phyloP scores from a whole-genome alignment of 2,888 invertebrate genomes.

The Agrotis clavis region DNA sequence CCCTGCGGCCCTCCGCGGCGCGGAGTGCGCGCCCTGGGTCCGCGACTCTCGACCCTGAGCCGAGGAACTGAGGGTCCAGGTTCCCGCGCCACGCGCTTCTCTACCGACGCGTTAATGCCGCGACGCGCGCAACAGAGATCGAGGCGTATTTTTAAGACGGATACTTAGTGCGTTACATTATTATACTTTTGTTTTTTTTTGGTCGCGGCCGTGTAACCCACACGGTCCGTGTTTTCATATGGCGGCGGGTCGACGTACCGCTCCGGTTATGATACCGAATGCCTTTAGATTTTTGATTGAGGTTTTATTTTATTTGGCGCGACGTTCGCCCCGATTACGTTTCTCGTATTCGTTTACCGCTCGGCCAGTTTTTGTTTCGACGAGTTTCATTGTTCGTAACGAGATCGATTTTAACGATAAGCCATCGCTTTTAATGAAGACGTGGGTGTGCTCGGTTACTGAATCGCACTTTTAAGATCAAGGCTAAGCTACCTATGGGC shows the following conservation, averaged over 20 bases:
- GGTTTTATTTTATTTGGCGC: conserved; percentile 89
- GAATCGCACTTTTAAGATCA: conserved; percentile 71
- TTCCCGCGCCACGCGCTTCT: conserved; percentile 62
- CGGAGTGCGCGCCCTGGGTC: conserved; percentile 68
- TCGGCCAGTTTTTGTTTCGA: conserved; percentile 88
- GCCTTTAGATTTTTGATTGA: conserved; percentile 90
- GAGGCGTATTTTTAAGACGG: conserved; percentile 90
- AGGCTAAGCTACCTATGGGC: conserved; percentile 56
- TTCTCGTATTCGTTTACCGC: conserved; percentile 89
- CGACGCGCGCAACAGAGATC: conserved; percentile 87
- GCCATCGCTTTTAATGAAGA: conserved; percentile 86
- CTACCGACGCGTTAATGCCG: conserved; percentile 81
- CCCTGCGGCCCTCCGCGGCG: conserved; percentile 79
- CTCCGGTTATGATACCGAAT: conserved; percentile 88
- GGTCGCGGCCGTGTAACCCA: conserved; percentile 85
- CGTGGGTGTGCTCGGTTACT: conserved; percentile 84
- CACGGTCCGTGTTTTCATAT: conserved; percentile 83
- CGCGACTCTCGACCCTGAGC: conserved; percentile 73
- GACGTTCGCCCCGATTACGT: conserved; percentile 88
- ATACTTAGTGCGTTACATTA: conserved; percentile 91
- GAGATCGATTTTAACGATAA: conserved; percentile 89
- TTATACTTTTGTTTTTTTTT: conserved; percentile 88
- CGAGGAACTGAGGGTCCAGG: conserved; percentile 59
- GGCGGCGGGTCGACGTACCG: conserved; percentile 88
- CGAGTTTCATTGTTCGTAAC: conserved; percentile 89